A percentile compares a stretch with the other conserved stretches of the same genome.
phyloP scores from a whole-genome alignment of 2,113 vertebrate genomes.

The Ranitomeya variabilis region DNA sequence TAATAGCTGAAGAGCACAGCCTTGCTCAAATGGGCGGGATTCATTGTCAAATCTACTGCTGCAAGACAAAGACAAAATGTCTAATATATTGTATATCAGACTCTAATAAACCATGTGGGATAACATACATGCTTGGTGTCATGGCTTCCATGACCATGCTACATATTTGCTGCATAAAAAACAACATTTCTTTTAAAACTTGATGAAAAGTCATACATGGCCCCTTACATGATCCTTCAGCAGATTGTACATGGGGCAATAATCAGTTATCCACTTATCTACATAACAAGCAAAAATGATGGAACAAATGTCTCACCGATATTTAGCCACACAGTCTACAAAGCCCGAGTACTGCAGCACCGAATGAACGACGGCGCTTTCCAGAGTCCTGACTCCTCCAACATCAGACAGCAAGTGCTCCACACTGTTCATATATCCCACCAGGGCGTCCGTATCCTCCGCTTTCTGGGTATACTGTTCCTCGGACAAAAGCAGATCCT shows the following conservation, averaged over 20 bases:
- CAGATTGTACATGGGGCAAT: too few relatives aligned
- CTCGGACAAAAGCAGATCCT: conserved; percentile 72
- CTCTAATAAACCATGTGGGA: too few relatives aligned
- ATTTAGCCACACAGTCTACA: conserved; percentile 90
- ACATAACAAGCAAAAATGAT: neutral
- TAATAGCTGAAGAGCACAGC: too few relatives aligned
- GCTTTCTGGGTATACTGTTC: conserved; percentile 58
- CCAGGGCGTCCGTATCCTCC: conserved; percentile 56
- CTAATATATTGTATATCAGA: too few relatives aligned
- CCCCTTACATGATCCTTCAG: too few relatives aligned
- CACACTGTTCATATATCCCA: conserved; percentile 83
- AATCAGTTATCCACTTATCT: too few relatives aligned
- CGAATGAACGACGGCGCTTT: conserved; percentile 85
- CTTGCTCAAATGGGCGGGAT: neutral
- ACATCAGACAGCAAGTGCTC: conserved; percentile 80
- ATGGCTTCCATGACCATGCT: too few relatives aligned
- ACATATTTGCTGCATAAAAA: too few relatives aligned
- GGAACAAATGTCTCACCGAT: conserved; percentile 75
- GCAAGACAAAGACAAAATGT: neutral
- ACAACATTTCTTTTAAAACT: too few relatives aligned
- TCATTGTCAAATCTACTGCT: neutral
- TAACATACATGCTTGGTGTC: too few relatives aligned
- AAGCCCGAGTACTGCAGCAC: conserved; percentile 83
- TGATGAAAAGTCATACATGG: too few relatives aligned
- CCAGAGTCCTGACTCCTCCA: conserved; percentile 81